A percentile compares a stretch with the other conserved stretches of the same genome.
These are phyloP conservation scores for Tipula vernalis DNA, from an alignment of 2,888 invertebrate genomes.

Conservation along the genomic window DNA sequence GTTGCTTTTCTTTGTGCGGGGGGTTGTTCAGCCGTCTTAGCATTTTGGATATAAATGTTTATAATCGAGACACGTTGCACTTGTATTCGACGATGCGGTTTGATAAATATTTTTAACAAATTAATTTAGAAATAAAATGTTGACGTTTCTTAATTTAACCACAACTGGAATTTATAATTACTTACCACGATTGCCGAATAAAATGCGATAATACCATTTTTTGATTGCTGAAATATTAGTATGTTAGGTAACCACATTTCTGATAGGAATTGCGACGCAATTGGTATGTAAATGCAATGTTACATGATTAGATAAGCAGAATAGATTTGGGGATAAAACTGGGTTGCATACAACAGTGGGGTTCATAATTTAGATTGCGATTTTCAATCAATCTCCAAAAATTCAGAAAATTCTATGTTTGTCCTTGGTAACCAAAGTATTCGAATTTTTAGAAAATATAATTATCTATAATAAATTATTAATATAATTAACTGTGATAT, in stretches of 20 bases:
- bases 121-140: neutral
- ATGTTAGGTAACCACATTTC: neutral
- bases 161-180: neutral
- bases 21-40: neutral
- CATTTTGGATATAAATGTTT: neutral
- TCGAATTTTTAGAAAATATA: no score
- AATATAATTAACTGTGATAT: no score
- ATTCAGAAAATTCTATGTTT: no score
- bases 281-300: no score
- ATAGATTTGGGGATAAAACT: no score
- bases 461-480: no score
- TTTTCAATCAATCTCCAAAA: no score
- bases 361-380: no score
- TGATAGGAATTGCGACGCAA: neutral
- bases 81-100: neutral
- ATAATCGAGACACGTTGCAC: neutral
- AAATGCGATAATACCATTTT: neutral
- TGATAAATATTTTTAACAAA: neutral
- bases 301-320: no score
- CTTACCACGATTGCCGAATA: neutral
- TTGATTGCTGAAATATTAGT: neutral
- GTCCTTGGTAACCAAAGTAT: no score
- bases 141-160: neutral
- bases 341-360: no score
- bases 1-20: neutral